phyloP scores from a whole-genome alignment of 2,888 invertebrate genomes.

The Napeogenes inachia region DNA sequence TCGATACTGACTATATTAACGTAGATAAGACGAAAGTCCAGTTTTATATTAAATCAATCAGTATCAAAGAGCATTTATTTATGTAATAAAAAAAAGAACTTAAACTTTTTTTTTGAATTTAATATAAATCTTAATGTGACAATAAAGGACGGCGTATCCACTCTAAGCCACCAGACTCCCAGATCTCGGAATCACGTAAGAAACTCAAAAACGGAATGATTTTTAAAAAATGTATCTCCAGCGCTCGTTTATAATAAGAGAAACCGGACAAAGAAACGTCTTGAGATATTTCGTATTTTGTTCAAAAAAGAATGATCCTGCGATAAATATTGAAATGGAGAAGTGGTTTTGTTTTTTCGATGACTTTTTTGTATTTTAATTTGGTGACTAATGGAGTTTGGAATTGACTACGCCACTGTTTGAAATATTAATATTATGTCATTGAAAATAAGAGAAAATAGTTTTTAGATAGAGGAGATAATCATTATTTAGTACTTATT shows the following conservation, averaged over 20 bases:
- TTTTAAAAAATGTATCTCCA: constrained; percentile 54
- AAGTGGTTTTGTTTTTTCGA: constrained; percentile 51
- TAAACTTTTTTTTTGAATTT: no score
- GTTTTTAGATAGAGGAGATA: no score
- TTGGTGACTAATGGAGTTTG: constrained; percentile 53
- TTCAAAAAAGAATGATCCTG: constrained; percentile 71
- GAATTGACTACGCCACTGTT: constrained; percentile 68
- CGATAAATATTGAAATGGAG: constrained; percentile 75
- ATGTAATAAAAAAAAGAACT: no score
- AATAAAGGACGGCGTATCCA: not conserved
- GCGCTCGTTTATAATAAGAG: constrained; percentile 69
- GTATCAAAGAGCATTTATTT: no score
- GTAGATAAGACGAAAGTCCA: no score
- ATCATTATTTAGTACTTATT: no score
- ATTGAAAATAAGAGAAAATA: constrained; percentile 11
- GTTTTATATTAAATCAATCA: no score
- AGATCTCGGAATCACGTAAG: constrained; percentile 29
- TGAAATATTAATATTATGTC: constrained; percentile 58
- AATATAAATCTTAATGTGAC: no score
- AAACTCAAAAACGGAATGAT: constrained; percentile 60
- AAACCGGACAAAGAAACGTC: constrained; percentile 44
- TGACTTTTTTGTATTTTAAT: constrained; percentile 36
- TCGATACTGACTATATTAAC: not conserved
- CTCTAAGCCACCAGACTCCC: constrained; percentile 9
- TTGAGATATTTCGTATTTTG: constrained; percentile 62